A percentile compares a stretch with the other conserved stretches of the same genome.
These are phyloP conservation scores for Ostrea edulis DNA, from an alignment of 1,140 invertebrate genomes.

Conservation along the genomic window DNA sequence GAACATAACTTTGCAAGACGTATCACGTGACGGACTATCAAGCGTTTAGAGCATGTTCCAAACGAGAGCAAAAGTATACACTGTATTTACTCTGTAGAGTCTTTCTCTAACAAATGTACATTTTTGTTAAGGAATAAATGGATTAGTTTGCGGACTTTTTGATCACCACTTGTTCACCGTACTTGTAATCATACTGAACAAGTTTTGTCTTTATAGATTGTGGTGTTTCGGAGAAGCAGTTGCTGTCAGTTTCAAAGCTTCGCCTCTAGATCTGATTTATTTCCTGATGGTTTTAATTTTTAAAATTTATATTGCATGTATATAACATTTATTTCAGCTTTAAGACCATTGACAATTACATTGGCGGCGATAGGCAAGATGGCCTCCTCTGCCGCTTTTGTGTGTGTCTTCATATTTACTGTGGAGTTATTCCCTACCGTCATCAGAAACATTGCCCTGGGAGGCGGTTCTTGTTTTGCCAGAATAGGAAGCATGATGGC, in stretches of 20 bases:
- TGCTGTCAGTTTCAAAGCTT: too few species aligned
- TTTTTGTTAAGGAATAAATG: too few species aligned
- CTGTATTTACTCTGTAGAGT: conserved; percentile 75
- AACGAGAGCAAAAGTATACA: conserved; percentile 73
- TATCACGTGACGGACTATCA: too few species aligned
- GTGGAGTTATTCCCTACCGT: conserved; percentile 92
- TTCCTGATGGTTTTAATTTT: neutral
- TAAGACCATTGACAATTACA: conserved; percentile 45
- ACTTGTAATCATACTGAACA: conserved; percentile 49
- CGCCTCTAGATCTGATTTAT: too few species aligned
- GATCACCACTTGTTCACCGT: conserved; percentile 38
- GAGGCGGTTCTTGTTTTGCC: conserved; percentile 88
- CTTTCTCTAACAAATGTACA: conserved; percentile 43
- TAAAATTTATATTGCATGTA: neutral
- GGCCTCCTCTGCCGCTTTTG: conserved; percentile 72
- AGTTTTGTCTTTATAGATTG: neutral
- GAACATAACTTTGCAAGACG: conserved; percentile 64
- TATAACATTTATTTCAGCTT: neutral
- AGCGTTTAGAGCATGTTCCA: too few species aligned
- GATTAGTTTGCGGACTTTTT: too few species aligned
- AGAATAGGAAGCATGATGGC: conserved; percentile 88
- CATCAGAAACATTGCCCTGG: conserved; percentile 89
- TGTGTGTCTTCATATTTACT: conserved; percentile 89
- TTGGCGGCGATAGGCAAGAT: conserved; percentile 63
- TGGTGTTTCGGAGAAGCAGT: too few species aligned